A percentile compares a stretch with the other conserved stretches of the same genome.
phyloP scores from a whole-genome alignment of 2,113 vertebrate genomes.

The Numida meleagris region DNA sequence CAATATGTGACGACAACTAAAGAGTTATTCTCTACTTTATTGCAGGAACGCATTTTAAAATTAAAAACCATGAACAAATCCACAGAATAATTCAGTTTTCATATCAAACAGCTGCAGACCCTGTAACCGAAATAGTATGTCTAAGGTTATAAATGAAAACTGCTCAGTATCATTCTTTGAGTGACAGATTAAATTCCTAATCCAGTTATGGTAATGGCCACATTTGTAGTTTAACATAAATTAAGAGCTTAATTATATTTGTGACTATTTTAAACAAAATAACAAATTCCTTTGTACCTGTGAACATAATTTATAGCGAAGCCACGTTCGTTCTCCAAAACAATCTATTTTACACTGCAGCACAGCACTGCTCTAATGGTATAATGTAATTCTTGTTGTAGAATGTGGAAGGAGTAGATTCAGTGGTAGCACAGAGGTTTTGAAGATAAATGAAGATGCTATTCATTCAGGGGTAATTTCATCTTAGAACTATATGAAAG shows the following conservation, averaged over 20 bases:
- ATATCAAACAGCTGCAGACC: slow-evolving; percentile 91
- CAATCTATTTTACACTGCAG: slow-evolving; percentile 94
- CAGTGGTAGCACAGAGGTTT: slow-evolving; percentile 89
- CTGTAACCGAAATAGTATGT: slow-evolving; percentile 93
- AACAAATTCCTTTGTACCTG: slow-evolving; percentile 96
- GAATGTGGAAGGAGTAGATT: slow-evolving; percentile 89
- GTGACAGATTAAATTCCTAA: slow-evolving; percentile 97
- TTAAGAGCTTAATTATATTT: slow-evolving; percentile 99
- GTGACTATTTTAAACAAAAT: slow-evolving; percentile 98
- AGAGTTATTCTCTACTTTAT: slow-evolving; percentile 76
- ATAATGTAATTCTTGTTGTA: slow-evolving; percentile 87
- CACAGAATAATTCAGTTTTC: slow-evolving; percentile 89
- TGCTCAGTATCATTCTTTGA: slow-evolving; percentile 92
- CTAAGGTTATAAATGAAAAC: slow-evolving; percentile 97
- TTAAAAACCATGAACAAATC: slow-evolving; percentile 86
- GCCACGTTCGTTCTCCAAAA: slow-evolving; percentile 95
- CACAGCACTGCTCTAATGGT: slow-evolving; percentile 92
- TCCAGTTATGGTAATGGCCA: slow-evolving; percentile 95
- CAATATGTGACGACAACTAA: slow-evolving; percentile 62
- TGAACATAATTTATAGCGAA: slow-evolving; percentile 98
- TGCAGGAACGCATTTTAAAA: slow-evolving; percentile 83
- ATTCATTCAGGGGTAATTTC: slow-evolving; percentile 99
- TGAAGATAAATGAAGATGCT: slow-evolving; percentile 99
- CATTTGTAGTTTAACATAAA: slow-evolving; percentile 99
- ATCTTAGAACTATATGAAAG: slow-evolving; percentile 91